Conservation (phyloP, 2,113 vertebrate genomes). For the cattle (Bos taurus) region DNA sequence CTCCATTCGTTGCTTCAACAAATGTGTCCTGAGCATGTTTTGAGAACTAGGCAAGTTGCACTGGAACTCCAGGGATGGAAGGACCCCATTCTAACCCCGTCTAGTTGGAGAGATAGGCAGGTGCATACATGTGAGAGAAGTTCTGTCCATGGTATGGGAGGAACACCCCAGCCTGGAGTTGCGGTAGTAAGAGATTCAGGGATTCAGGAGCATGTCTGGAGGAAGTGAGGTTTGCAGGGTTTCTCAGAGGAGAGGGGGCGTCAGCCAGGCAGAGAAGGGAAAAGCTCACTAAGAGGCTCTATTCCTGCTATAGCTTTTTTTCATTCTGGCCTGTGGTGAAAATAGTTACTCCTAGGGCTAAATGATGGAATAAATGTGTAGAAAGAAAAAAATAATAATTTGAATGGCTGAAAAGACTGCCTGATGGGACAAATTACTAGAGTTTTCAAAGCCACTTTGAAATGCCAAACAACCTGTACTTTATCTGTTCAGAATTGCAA, state of each 20-base stretch:
- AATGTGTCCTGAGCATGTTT: neutral
- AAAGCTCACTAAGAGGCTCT: rapidly evolving
- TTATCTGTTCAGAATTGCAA: neutral
- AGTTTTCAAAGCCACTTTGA: slow-evolving; percentile 18
- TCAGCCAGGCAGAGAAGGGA: neutral
- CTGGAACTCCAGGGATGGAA: neutral
- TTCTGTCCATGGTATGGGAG: rapidly evolving
- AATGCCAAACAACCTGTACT: neutral
- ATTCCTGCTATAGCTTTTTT: neutral
- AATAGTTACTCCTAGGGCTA: neutral
- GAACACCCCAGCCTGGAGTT: neutral
- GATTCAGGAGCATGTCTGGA: neutral
- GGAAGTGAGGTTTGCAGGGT: neutral
- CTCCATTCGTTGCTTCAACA: neutral
- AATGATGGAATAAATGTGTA: neutral
- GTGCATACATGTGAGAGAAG: no score
- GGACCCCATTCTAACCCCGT: rapidly evolving
- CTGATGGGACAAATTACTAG: neutral
- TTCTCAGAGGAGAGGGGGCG: neutral
- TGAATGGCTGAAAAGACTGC: neutral
- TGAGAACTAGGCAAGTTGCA: neutral
- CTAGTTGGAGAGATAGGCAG: no score
- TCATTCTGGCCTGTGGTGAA: neutral
- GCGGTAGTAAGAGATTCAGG: neutral
- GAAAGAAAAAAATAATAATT: neutral